Evolutionary conservation across 2,113 vertebrate genomes (phyloP), one percentile per base, ranked within the genome.

Genomic region (Marcusenius ussheri): DNA sequence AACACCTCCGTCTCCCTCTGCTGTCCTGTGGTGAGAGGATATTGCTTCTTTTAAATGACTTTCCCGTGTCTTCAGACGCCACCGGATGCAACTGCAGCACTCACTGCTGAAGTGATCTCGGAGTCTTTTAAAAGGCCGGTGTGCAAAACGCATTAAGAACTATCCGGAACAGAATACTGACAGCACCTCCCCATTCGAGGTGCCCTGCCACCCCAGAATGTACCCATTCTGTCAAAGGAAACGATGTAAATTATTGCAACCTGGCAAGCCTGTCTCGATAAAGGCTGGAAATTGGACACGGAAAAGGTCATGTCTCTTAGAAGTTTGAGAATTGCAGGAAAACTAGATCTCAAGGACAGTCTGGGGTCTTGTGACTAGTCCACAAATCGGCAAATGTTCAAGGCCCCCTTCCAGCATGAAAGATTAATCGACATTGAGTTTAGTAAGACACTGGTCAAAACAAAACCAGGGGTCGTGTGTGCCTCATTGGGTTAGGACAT

Each of bases 311-410:
- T 91, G 88, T 91, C 83, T 89, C 89, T 89, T 70, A 87, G 90
- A 87, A 27, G 88, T 89, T 91, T 93, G 91, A 91, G 91, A 93
- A 92, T 91, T 90, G 90, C 90, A 88, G 90, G 90, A 42, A 80
- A 88, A 66, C 66, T 89, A 89, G 88, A 84, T 80, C 31, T 89
- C 53, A 80, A 80, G 74, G 74, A 21, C 74, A 80, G 74, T 19
- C 42, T 93, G 90, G 89, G 89, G 35, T 80, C 11, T 42, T 80
- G 35, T 31, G 62, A 70, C 62, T 70, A 70, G 62, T 70, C 62
- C 62, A 27, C 70, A 77, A 77, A 39, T 39, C 31, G 0, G 66
- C 31, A 77, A 77, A 77, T 39, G 15, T 77, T 77, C 27, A 39
- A 19, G 27, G 11, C 31, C 8, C 31, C 31, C 15, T 17, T 77